Base-by-base conservation (phyloP, 2,797 vertebrate species). In the Spizella passerina region DNA sequence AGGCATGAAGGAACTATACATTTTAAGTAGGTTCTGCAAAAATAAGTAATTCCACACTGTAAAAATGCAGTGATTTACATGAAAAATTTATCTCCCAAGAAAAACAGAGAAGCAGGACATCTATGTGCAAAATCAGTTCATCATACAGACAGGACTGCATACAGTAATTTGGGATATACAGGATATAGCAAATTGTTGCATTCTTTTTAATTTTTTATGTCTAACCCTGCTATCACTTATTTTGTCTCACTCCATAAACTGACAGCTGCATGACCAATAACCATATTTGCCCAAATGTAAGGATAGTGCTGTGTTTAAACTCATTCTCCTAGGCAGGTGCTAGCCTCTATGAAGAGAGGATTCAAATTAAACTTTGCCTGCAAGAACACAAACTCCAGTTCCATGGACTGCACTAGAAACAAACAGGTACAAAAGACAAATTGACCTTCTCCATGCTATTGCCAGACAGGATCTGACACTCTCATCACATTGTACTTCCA, bases 1-100 rank as follows among this genome's bases (percentile, higher is more conserved):
- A 81, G 9, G 7, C 27, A 64, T 12, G 8, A 71, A 63, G 8
- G 0, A 1, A 65, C 29, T 12, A 49, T 0, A 2, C 3, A 50
- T 50, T 85, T 72, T n/a, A 73, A 81, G 30, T 14, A 63, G 6
- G 12, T 69, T 91, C 36, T 4, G 1, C 27, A 85, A 78, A 87
- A 95, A 9, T 15, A 80, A 76, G 20, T 53, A n/a, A 53, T 61
- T 70, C 12, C 9, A 86, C 6, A 12, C 22, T n/a, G 10, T 39
- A 69, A 61, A 81, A 91, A 41, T 1, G 2, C 14, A 83, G 9
- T 41, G 7, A 49, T 13, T 83, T 30, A n/a, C 4, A 5, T 36
- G 0, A 44, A 50, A 86, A 50, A 19, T 3, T 44, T 38, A 7
- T 63, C 8, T 55, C 57, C 15, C 18, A 44, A 76, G 34, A 59